Evolutionary conservation across 2,113 vertebrate species (phyloP).

Genomic region (Carassius carassius): DNA sequence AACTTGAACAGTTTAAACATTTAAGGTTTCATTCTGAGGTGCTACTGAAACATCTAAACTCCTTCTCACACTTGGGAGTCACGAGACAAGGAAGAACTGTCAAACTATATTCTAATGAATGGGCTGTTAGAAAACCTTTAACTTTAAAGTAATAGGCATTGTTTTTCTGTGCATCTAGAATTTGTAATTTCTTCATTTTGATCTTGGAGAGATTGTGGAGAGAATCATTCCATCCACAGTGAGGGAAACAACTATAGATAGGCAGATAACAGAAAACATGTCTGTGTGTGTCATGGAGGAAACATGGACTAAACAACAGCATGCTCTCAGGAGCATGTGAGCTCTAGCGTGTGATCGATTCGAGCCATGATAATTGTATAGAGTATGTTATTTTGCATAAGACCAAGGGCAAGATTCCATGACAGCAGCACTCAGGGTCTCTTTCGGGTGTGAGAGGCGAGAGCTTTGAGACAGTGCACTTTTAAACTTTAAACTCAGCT

Average conservation of each 20-base stretch:
- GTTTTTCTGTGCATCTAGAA: background rate
- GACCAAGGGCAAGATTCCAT: background rate
- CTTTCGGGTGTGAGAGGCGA: constrained; percentile 1
- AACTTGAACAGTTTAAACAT: background rate
- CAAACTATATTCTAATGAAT: too few species aligned
- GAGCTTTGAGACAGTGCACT: constrained; percentile 12
- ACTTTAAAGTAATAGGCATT: background rate
- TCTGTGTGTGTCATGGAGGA: background rate
- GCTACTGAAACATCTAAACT: background rate
- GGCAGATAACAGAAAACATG: background rate
- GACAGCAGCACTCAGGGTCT: constrained; percentile 6
- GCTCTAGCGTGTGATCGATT: constrained; percentile 29
- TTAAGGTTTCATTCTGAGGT: background rate
- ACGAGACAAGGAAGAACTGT: background rate
- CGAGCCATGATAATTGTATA: constrained; percentile 1
- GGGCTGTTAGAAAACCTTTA: background rate
- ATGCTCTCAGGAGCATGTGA: constrained; percentile 13
- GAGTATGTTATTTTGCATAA: constrained; percentile 1
- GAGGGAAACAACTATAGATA: background rate
- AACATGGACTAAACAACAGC: constrained; percentile 14
- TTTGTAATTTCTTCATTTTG: background rate
- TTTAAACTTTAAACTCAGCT: constrained; percentile 40
- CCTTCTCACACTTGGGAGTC: background rate
- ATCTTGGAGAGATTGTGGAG: background rate
- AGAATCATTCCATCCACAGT: background rate